phyloP scores from a whole-genome alignment of 2,113 vertebrate species.

The Xiphorhynchus elegans region DNA sequence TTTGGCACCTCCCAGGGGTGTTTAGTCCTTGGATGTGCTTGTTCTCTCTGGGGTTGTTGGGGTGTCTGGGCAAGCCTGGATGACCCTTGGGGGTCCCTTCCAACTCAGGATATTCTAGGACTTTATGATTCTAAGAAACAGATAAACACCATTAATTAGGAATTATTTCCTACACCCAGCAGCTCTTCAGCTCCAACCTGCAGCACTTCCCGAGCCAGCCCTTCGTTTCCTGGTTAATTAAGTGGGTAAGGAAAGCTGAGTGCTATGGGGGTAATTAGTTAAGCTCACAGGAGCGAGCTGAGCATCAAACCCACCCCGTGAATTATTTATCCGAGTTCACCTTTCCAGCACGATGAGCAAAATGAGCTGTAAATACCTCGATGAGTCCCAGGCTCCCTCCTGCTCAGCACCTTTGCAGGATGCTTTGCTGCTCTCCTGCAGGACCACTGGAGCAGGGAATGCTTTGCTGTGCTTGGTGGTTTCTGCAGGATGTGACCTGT shows the following conservation, averaged over 20 bases:
- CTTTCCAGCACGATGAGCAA: neutral
- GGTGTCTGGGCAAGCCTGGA: fast-evolving
- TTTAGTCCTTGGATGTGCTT: too few relatives aligned
- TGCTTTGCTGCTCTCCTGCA: neutral
- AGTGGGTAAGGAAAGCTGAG: neutral
- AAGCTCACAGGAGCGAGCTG: neutral
- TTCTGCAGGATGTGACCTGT: neutral
- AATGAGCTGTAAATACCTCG: neutral
- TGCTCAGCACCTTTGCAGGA: neutral
- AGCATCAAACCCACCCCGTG: neutral
- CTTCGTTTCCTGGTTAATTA: neutral
- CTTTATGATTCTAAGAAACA: neutral
- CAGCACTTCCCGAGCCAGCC: neutral
- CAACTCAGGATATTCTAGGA: neutral
- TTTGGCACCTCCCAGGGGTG: too few relatives aligned
- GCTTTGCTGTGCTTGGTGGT: neutral
- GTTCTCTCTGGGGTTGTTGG: neutral
- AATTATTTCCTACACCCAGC: neutral
- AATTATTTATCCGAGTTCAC: neutral
- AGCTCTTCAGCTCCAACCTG: neutral
- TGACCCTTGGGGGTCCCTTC: neutral
- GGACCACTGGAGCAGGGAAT: fast-evolving
- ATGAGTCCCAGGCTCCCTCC: neutral
- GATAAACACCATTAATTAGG: neutral
- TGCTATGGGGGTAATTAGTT: neutral